Conservation (phyloP, 2,797 vertebrate genomes). For the Neoniphon sammara region DNA sequence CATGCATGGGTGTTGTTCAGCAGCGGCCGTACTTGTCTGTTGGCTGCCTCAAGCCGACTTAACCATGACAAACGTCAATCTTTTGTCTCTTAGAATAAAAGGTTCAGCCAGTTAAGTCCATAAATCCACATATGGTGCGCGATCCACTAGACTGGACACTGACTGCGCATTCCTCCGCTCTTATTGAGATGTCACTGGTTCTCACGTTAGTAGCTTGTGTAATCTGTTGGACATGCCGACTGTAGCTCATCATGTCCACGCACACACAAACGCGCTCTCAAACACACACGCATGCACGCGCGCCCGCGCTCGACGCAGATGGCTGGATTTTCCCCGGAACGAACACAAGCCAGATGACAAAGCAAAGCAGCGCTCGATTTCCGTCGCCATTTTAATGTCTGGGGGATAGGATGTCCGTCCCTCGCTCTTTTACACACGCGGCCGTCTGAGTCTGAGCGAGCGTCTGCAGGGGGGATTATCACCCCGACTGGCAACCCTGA, state of each 20-base stretch:
- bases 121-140: slow-evolving; percentile 8
- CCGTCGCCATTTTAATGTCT: slow-evolving; percentile 57
- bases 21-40: slow-evolving; percentile 1
- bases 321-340: slow-evolving; percentile 30
- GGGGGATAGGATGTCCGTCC: slow-evolving; percentile 52
- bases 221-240: neutral
- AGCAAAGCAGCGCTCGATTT: slow-evolving; percentile 47
- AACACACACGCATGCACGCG: slow-evolving; percentile 1
- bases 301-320: slow-evolving; percentile 15
- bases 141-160: neutral
- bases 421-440: slow-evolving; percentile 38
- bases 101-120: neutral
- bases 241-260: neutral
- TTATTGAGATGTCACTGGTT: slow-evolving; percentile 4
- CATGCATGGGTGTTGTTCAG: slow-evolving; percentile 8
- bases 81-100: slow-evolving; percentile 2
- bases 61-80: neutral
- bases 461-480: slow-evolving; percentile 71
- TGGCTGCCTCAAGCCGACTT: slow-evolving; percentile 15
- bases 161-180: neutral
- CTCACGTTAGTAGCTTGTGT: slow-evolving; percentile 5
- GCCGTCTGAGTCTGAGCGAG: slow-evolving; percentile 63
- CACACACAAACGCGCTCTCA: neutral
- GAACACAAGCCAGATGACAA: slow-evolving; percentile 44
- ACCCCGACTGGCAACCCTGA: slow-evolving; percentile 48